phyloP scores from a whole-genome alignment of 2,797 vertebrate species.

The Gymnocypris eckloni region DNA sequence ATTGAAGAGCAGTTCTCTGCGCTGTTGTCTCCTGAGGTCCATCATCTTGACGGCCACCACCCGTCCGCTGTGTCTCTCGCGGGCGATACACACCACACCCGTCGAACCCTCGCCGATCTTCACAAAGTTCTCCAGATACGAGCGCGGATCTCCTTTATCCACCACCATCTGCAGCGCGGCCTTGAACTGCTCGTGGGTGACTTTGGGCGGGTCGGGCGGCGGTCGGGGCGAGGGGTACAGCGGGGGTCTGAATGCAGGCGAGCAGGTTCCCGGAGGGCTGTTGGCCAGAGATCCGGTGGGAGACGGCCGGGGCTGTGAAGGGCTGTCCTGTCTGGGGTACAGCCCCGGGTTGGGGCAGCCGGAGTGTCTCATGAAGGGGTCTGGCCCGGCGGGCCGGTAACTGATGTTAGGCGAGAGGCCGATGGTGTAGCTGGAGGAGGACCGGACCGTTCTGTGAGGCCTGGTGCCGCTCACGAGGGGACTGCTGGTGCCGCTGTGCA shows the following conservation, averaged over 20 bases:
- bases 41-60: conserved; percentile 99
- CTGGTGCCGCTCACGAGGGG: conserved; percentile 75
- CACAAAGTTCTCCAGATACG: conserved; percentile 93
- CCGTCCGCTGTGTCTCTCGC: conserved; percentile 93
- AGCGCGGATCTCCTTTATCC: conserved; percentile 94
- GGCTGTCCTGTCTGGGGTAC: conserved; percentile 81
- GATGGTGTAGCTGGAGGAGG: conserved; percentile 83
- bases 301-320: conserved; percentile 86
- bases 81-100: conserved; percentile 94
- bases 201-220: conserved; percentile 87
- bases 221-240: conserved; percentile 82
- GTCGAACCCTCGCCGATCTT: conserved; percentile 99
- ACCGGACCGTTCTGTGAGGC: conserved; percentile 78
- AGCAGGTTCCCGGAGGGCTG: conserved; percentile 89
- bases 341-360: conserved; percentile 79
- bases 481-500: conserved; percentile 81
- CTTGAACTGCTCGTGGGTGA: conserved; percentile 98
- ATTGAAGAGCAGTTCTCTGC: conserved; percentile 96
- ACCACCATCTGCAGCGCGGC: conserved; percentile 98
- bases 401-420: conserved; percentile 84
- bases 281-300: conserved; percentile 91
- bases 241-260: conserved; percentile 86
- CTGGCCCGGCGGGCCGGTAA: conserved; percentile 75
- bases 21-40: conserved; percentile 96
- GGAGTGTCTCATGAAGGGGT: conserved; percentile 81